Conservation (phyloP, 2,888 invertebrate species). For the Aethes cnicana region DNA sequence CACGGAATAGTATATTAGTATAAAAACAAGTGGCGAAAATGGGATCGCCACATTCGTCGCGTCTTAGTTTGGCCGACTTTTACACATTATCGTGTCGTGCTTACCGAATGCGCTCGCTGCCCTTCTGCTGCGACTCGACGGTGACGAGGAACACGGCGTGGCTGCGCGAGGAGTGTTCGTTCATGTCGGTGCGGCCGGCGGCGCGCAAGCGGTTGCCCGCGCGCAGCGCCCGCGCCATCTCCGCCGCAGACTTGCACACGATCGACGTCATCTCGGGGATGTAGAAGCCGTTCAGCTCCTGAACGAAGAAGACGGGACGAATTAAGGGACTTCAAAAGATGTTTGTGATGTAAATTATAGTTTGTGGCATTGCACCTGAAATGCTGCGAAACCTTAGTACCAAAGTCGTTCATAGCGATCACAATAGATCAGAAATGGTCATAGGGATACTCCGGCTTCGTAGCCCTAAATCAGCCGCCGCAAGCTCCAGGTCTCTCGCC, state of each 20-base stretch:
- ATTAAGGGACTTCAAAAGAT: background rate
- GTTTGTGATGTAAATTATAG: no score
- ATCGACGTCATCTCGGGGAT: constrained; percentile 97
- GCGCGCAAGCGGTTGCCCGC: constrained; percentile 96
- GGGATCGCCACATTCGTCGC: no score
- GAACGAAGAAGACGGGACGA: constrained; percentile 11
- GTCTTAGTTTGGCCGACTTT: no score
- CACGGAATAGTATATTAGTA: no score
- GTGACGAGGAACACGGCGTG: constrained; percentile 99
- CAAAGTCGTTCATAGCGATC: no score
- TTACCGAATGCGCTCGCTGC: constrained; percentile 73
- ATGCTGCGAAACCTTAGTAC: no score
- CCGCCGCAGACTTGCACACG: constrained; percentile 95
- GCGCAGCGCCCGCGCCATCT: constrained; percentile 97
- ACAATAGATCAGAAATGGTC: no score
- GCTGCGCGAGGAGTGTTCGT: constrained; percentile 98
- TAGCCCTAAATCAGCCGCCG: no score
- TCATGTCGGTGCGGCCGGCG: constrained; percentile 98
- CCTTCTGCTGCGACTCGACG: constrained; percentile 89
- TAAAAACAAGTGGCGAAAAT: no score
- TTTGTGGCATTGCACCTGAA: no score
- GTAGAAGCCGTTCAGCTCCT: constrained; percentile 91
- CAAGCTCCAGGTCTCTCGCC: no score
- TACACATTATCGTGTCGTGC: constrained; percentile 22
- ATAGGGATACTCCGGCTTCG: no score